Evolutionary conservation across 2,888 invertebrate species (phyloP), one percentile per base, ranked within the genome.

Genomic region (Drosophila histrio): DNA sequence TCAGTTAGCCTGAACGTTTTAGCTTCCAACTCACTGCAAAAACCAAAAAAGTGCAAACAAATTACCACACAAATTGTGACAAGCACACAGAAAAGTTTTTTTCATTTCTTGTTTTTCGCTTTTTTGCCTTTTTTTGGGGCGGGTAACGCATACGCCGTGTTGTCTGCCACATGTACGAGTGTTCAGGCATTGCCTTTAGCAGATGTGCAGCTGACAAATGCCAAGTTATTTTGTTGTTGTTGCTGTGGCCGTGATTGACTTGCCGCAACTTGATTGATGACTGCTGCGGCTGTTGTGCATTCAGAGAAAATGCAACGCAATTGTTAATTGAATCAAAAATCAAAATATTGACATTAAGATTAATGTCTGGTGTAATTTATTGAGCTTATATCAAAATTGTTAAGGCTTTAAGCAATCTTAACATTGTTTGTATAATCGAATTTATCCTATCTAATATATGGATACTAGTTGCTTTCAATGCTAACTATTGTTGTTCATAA

Each of bases 41-140:
- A 28, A 47, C 47, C 63, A 39, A 64, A 64, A 70, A 54, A 77
- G 26, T 47, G 53, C 73, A 62, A 76, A 78, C 75, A 76, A 67
- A 78, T 74, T 69, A 76, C 78, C 74, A 57, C 76, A 78, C 66
- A 78, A 74, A 78, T 76, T 77, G 68, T 68, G 78, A 76, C 76
- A 73, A 56, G 54, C 65, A 38, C 44, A 47, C 53, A 36, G 26
- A 44, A 62, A 77, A 65, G 34, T 67, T 70, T 49, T 30, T 13
- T 11, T 19, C 38, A 1, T 28, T 11, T 32, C 8, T 9, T 26
- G 22, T 32, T 36, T 19, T 19, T 36, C 17, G 11, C 38, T 6
- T 19, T 53, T 22, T 41, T 28, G 28, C 9, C 9, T 19, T 17
- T 22, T 36, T 28, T 8, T 26, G 17, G 30, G 26, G 34, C 43